A percentile compares a stretch with the other conserved stretches of the same genome.
These are phyloP conservation scores for Andrena dorsata DNA, from an alignment of 2,888 invertebrate genomes.

Conservation along the genomic window DNA sequence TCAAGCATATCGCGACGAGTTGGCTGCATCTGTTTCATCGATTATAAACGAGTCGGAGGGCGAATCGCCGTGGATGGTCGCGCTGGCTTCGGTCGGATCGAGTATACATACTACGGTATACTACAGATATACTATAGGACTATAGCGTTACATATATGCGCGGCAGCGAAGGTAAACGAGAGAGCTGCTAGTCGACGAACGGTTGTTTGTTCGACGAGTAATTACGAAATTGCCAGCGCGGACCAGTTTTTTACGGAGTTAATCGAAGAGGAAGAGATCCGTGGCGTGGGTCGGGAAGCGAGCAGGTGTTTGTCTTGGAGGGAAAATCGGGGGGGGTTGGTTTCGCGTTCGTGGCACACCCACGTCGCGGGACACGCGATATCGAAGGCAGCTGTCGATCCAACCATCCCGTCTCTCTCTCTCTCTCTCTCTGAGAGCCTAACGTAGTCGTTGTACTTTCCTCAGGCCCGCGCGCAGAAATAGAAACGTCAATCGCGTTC, in stretches of 20 bases:
- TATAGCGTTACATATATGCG: background rate
- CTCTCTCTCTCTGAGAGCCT: conserved; percentile 26
- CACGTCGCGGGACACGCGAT: conserved; percentile 72
- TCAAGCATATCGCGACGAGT: conserved; percentile 3
- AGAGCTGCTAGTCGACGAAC: conserved; percentile 19
- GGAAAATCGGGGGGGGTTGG: conserved; percentile 8
- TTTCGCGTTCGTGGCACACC: conserved; percentile 55
- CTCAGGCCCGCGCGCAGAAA: conserved; percentile 18
- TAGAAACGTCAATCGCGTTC: conserved; percentile 29
- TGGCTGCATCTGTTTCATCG: conserved; percentile 20
- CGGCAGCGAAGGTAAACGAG: conserved; percentile 39
- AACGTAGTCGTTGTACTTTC: conserved; percentile 5
- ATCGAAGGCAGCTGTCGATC: conserved; percentile 76
- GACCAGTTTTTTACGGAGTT: conserved; percentile 66
- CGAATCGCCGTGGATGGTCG: conserved; percentile 1
- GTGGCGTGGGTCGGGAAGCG: conserved; percentile 67
- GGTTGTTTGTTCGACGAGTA: conserved; percentile 69
- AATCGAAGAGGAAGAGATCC: conserved; percentile 77
- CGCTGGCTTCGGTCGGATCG: too few species aligned
- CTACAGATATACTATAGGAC: too few species aligned
- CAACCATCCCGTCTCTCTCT: conserved; percentile 29
- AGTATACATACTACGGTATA: too few species aligned
- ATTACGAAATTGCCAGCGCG: conserved; percentile 74
- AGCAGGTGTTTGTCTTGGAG: conserved; percentile 73
- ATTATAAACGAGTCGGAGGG: conserved; percentile 23